Evolutionary conservation across 2,888 invertebrate genomes (phyloP), one percentile per base, ranked within the genome.

Genomic region (Dendrolimus houi): DNA sequence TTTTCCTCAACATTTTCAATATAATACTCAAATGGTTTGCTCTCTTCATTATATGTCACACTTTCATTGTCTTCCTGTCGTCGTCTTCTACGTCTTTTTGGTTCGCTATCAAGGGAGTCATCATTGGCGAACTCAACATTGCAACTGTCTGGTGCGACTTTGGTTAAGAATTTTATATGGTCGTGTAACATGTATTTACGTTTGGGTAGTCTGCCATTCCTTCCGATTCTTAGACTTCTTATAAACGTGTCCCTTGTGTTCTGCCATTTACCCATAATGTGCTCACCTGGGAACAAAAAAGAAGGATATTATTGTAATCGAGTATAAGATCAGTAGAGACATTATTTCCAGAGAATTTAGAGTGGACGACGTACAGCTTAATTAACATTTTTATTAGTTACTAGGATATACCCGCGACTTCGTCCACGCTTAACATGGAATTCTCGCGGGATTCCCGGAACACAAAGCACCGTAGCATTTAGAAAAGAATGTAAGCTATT

Each of bases 171-270:
- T 54, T 77, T 74, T 7, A 90, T 66, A 42, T 87, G 74, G 1
- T 87, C 72, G 64, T 87, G 71, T 0, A 82, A 65, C 0, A 87
- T 61, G 62, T 90, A 90, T 59, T 72, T 79, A 52, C 74, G 72
- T 63, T 81, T 83, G 0, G 79, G 79, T 29, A 29, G 29, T 54
- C 70, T 76, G 0, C 84, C 84, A 68, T 74, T 69, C 70, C 71
- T 81, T 0, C 66, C 47, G 9, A 47, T 68, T 69, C 79, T 83
- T 0, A 89, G 71, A 0, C 82, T 77, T 63, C 83, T 87, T 2
- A 85, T 71, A 59, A 89, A 90, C 0, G 89, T 84, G 60, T 90
- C 89, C 0, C 89, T 74, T 9, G 86, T 70, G 66, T 89, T 88
- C 0, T 85, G 85, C 89, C 89, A 90, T 68, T 87, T 90, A 61